phyloP scores from a whole-genome alignment of 2,888 invertebrate genomes.

The Galerucella pusilla region DNA sequence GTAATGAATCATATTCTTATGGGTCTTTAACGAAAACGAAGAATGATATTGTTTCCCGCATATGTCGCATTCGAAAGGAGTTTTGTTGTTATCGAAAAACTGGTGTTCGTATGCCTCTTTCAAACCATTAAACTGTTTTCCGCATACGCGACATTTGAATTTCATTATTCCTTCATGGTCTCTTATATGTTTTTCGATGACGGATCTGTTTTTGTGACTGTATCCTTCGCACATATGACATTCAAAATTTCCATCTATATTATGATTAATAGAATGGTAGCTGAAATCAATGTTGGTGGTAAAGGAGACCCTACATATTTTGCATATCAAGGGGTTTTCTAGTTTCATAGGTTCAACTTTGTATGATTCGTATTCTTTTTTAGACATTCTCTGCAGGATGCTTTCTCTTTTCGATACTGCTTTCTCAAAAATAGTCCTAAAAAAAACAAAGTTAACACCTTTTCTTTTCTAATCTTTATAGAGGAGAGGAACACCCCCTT shows the following conservation, averaged over 20 bases:
- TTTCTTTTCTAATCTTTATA: no score
- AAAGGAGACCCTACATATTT: no score
- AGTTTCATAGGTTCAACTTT: constrained; percentile 10
- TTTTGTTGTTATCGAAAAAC: not conserved
- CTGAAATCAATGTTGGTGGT: constrained; percentile 19
- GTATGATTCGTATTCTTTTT: not conserved
- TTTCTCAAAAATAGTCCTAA: no score
- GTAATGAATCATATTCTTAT: constrained; percentile 41
- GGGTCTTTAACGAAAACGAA: not conserved
- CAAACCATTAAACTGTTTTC: not conserved
- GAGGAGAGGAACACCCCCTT: no score
- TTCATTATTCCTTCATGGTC: constrained; percentile 49
- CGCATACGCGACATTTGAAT: constrained; percentile 29
- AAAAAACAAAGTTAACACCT: no score
- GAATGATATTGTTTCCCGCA: not conserved
- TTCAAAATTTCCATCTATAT: constrained; percentile 55
- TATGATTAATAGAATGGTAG: constrained; percentile 66
- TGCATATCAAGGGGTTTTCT: not conserved
- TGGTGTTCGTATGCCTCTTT: not conserved
- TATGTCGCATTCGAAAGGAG: not conserved
- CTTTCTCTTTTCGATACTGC: no score
- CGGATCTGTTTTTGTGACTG: constrained; percentile 37
- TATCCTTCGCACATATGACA: constrained; percentile 45
- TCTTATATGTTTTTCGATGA: not conserved
- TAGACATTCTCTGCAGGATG: not conserved